A percentile compares a stretch with the other conserved stretches of the same genome.
These are phyloP conservation scores for Cuniculus paca DNA, from an alignment of 2,797 vertebrate species.

Conservation along the genomic window DNA sequence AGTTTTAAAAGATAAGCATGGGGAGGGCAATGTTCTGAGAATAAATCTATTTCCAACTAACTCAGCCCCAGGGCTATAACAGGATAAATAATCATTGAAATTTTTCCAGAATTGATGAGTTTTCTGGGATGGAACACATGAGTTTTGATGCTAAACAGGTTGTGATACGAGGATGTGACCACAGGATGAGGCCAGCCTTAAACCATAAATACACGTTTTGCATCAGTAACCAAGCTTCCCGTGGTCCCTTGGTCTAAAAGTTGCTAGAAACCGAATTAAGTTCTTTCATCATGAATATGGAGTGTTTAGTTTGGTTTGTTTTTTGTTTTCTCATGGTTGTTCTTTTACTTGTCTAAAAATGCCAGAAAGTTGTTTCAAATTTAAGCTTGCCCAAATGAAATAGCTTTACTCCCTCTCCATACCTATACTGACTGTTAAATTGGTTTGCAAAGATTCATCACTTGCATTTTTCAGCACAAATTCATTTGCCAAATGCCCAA, in stretches of 20 bases:
- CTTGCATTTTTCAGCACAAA: conserved; percentile 45
- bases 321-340: not conserved
- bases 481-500: conserved; percentile 66
- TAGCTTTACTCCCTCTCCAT: not conserved
- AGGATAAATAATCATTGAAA: not conserved
- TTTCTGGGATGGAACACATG: not conserved
- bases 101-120: not conserved
- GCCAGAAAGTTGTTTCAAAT: conserved; percentile 27
- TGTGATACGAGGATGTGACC: not conserved
- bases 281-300: not conserved
- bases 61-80: not conserved
- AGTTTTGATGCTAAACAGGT: not conserved
- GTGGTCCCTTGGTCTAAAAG: not conserved
- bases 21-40: not conserved
- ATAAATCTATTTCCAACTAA: not conserved
- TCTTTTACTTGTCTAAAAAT: conserved; percentile 36
- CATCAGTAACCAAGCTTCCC: not conserved
- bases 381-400: conserved; percentile 20
- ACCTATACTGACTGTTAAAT: not conserved
- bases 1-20: not conserved
- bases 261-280: not conserved
- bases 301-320: not conserved
- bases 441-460: not conserved
- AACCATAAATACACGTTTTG: not conserved
- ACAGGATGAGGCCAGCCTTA: not conserved